Evolutionary conservation across 1,140 invertebrate genomes (phyloP).

Genomic region (Heliconius eleuchia): DNA sequence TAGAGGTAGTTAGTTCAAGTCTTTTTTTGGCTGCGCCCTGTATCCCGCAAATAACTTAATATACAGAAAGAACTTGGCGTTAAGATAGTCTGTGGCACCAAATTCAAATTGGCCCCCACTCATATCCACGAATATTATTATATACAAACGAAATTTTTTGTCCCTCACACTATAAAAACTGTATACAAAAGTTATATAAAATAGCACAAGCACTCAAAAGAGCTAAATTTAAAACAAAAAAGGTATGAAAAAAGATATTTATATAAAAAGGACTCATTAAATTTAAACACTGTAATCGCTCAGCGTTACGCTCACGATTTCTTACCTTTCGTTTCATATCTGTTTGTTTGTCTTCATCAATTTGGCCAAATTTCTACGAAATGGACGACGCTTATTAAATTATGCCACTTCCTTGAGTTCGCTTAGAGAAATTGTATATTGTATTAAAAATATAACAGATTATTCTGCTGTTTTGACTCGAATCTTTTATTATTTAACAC

Average conservation of each 20-base stretch:
- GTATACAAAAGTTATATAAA: not conserved
- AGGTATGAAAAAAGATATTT: too few relatives aligned
- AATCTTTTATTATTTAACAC: not conserved
- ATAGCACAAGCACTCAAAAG: not conserved
- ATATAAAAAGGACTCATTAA: conserved; percentile 7
- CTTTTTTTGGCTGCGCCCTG: too few relatives aligned
- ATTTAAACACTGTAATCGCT: not conserved
- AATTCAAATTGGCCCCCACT: too few relatives aligned
- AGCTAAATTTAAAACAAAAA: not conserved
- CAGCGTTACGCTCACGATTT: not conserved
- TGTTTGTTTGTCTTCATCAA: conserved; percentile 26
- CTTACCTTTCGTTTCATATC: not conserved
- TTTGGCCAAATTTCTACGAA: conserved; percentile 13
- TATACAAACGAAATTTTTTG: too few relatives aligned
- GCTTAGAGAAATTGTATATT: conserved; percentile 4
- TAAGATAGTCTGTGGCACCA: too few relatives aligned
- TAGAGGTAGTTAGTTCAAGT: too few relatives aligned
- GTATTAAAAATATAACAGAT: conserved; percentile 21
- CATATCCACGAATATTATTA: too few relatives aligned
- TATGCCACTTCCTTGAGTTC: conserved; percentile 14
- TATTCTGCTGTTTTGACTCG: conserved; percentile 2
- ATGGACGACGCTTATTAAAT: conserved; percentile 25
- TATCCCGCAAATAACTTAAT: too few relatives aligned
- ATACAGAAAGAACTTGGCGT: too few relatives aligned
- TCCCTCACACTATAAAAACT: too few relatives aligned